Evolutionary conservation across 1,140 invertebrate species (phyloP).

Genomic region (Drosophila kanapiae): DNA sequence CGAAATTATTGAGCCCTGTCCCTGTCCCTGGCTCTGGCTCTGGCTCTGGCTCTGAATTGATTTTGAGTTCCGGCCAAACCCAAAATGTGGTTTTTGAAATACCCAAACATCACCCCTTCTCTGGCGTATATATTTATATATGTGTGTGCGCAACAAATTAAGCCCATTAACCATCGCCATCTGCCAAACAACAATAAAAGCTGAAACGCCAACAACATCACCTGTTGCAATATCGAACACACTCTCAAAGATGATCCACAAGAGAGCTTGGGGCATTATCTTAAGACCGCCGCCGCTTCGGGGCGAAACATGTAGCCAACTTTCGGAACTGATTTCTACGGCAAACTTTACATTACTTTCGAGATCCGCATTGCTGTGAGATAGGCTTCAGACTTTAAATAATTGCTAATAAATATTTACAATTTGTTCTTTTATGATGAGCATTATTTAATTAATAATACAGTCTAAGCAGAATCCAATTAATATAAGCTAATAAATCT

Average conservation of each 20-base stretch:
- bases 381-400: too few relatives aligned
- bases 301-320: constrained; percentile 1
- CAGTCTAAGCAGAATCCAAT: too few relatives aligned
- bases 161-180: constrained; percentile 50
- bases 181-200: constrained; percentile 5
- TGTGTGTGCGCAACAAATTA: constrained; percentile 51
- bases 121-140: too few relatives aligned
- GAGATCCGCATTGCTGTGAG: too few relatives aligned
- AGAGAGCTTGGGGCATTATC: constrained; percentile 26
- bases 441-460: too few relatives aligned
- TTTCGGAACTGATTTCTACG: constrained; percentile 25
- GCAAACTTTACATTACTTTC: not conserved
- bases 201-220: constrained; percentile 24
- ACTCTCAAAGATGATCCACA: constrained; percentile 37
- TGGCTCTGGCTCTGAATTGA: constrained; percentile 20
- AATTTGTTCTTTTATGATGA: too few relatives aligned
- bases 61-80: constrained; percentile 63
- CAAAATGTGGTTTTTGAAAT: constrained; percentile 40
- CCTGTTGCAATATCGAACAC: constrained; percentile 51
- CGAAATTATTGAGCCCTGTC: constrained; percentile 32
- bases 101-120: constrained; percentile 18
- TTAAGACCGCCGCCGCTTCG: not conserved
- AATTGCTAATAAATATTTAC: too few relatives aligned
- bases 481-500: too few relatives aligned
- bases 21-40: not conserved